Evolutionary conservation across 2,797 vertebrate genomes (phyloP), one percentile per base, ranked within the genome.

Genomic region (Semotilus atromaculatus): DNA sequence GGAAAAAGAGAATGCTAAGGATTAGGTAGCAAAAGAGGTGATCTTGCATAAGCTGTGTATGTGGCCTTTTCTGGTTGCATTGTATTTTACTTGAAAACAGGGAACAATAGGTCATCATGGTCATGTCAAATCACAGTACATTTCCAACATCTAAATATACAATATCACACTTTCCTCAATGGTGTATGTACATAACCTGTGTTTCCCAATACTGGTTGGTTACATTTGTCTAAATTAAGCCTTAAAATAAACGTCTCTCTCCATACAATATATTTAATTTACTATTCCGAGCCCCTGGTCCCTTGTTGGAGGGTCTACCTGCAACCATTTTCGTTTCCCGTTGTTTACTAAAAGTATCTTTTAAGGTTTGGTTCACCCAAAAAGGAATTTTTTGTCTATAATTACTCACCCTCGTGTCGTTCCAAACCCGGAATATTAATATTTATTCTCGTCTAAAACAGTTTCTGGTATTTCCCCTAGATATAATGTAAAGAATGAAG

Each of bases 21-120:
- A 93, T 93, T 91, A 90, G 90, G 88, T 85, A 88, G 89, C 91
- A 93, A 93, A 92, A 91, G 89, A 43, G 55, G n/a, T 29, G 16
- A 62, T 7, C 21, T 77, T 77, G 16, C 75, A 62, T 62, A 43
- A 62, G 16, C 5, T 29, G 43, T 90, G 88, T 85, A 91, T 90
- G 89, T 85, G 89, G 88, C 83, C 85, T 88, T 89, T 87, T 88
- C 21, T 40, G 66, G 21, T 10, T 55, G 53, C 16, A 55, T n/a
- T 23, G 21, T 55, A 10, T n/a, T 58, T 23, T 55, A 4, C 19
- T 29, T 62, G 26, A 62, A 62, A 62, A 62, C 60, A 16, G 26
- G 26, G 26, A 16, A 62, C 5, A 62, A 55, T 23, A 55, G 8
- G 21, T 55, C 53, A 4, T 55, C 23, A n/a, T 58, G 9, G 53